phyloP scores from a whole-genome alignment of 2,888 invertebrate genomes.

The Scaeva pyrastri region DNA sequence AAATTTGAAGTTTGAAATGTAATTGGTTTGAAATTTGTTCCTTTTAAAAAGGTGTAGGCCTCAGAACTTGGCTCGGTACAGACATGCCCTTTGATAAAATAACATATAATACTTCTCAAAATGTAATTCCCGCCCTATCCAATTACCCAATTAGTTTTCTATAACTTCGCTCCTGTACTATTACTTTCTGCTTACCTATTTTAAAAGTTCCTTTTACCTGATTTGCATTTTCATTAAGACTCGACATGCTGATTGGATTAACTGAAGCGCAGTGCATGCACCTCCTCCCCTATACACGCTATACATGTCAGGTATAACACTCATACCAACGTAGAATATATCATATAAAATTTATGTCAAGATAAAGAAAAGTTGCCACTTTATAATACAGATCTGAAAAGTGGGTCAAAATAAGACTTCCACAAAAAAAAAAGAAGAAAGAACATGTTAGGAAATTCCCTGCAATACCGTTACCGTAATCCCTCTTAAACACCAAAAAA shows the following conservation, averaged over 20 bases:
- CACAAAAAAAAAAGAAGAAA: not conserved
- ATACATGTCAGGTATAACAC: no score
- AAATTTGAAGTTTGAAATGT: no score
- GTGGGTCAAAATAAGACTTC: constrained; percentile 45
- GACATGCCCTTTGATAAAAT: no score
- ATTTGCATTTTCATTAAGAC: constrained; percentile 65
- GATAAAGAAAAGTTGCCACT: constrained; percentile 31
- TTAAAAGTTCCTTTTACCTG: constrained; percentile 42
- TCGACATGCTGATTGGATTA: constrained; percentile 41
- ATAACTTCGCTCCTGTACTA: not conserved
- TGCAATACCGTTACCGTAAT: constrained; percentile 8
- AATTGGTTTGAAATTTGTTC: no score
- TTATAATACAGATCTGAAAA: constrained; percentile 36
- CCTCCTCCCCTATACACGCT: not conserved
- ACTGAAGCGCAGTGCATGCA: constrained; percentile 11
- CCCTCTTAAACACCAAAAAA: constrained; percentile 8
- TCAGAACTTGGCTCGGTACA: no score
- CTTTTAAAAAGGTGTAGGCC: no score
- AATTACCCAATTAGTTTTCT: not conserved
- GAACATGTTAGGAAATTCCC: constrained; percentile 5
- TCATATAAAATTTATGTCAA: constrained; percentile 13
- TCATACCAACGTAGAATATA: not conserved
- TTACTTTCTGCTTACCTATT: not conserved
- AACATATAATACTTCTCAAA: no score
- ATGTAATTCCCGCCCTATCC: not conserved